Evolutionary conservation across 2,113 vertebrate genomes (phyloP), one percentile per base, ranked within the genome.

Genomic region (Chionomys nivalis): DNA sequence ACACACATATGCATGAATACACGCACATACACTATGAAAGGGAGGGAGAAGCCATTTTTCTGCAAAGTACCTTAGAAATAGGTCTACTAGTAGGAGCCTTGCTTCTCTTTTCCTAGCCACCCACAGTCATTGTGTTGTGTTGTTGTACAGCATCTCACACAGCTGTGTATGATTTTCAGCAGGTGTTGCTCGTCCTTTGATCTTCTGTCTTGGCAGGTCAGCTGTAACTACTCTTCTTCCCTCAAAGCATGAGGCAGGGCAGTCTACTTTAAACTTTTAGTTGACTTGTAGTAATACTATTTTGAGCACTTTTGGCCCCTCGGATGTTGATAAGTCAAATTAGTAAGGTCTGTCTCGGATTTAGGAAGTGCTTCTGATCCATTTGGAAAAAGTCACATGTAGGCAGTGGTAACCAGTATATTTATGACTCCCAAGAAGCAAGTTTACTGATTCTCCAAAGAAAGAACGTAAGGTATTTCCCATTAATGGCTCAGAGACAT

Each of bases 251-350:
- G 36, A 92, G 58, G 49, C 9, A 63, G 5, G 24, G 70, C 10
- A 86, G 14, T 26, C 61, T 87, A 23, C 72, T 90, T 91, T 73
- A 76, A 76, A 77, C 86, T 92, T 95, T 77, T 36, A 90, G 10
- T 82, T 90, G 65, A 77, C 93, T 39, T 90, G 14, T 44, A 44
- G 81, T 81, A 94, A 90, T 73, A 61, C 9, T 33, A 26, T 16
- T 78, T 78, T 93, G 31, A 86, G 70, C 63, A 95, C 88, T 95
- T 95, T 10, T 36, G 12, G 26, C 12, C 89, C 17, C 33, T 96
- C 8, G 72, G 21, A 81, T n/a, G 91, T 33, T 87, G 73, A 49
- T 70, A 90, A 93, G 42, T 87, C 63, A 88, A 92, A 61, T 87
- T 79, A 95, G n/a, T 42, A 90, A 87, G 21, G 17, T 63, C 23